phyloP scores from a whole-genome alignment of 2,888 invertebrate species.

The Melinaea marsaeus region DNA sequence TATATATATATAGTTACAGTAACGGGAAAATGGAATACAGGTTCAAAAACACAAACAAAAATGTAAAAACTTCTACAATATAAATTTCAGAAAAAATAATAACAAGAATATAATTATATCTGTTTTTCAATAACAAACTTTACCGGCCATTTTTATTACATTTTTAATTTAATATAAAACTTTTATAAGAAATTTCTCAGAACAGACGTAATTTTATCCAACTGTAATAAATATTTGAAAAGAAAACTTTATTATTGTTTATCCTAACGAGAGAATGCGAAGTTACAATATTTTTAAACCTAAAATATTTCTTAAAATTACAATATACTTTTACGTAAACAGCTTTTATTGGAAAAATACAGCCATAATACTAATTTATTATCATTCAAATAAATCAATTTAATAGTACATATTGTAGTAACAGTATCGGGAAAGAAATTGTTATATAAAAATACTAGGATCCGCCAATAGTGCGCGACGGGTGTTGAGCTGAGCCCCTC shows the following conservation, averaged over 20 bases:
- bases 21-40: too few species aligned
- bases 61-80: too few species aligned
- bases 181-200: constrained; percentile 10
- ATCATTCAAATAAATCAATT: too few species aligned
- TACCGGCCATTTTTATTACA: constrained; percentile 14
- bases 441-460: too few species aligned
- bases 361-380: too few species aligned
- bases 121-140: constrained; percentile 5
- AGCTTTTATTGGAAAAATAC: too few species aligned
- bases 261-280: constrained; percentile 23
- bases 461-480: too few species aligned
- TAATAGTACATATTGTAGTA: too few species aligned
- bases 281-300: constrained; percentile 15
- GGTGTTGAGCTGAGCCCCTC: too few species aligned
- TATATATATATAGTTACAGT: too few species aligned
- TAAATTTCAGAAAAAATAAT: constrained; percentile 2
- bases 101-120: constrained; percentile 4
- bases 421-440: too few species aligned
- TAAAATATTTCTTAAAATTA: constrained; percentile 8
- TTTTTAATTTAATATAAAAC: constrained; percentile 16
- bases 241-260: constrained; percentile 22
- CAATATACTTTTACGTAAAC: neutral
- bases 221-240: constrained; percentile 16
- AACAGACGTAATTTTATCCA: constrained; percentile 14
- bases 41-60: too few species aligned